Evolutionary conservation across 2,888 invertebrate species (phyloP), one percentile per base, ranked within the genome.

Genomic region (Andrena fulva): DNA sequence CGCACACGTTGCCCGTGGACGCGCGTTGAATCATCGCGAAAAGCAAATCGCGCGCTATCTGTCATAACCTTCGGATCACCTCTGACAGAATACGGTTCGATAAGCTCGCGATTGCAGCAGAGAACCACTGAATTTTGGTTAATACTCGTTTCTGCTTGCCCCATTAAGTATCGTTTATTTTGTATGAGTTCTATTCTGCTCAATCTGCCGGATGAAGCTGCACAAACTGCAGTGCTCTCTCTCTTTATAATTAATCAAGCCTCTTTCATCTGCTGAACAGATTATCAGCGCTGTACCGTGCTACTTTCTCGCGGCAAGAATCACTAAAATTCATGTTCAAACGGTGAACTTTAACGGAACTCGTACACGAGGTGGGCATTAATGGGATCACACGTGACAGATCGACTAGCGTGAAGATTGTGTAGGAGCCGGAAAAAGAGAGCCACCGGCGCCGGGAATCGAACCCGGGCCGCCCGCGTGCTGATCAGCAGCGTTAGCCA

Each of bases 1-100:
- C 33, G 56, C 52, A 56, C 68, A 59, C n/a, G 12, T 10, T n/a
- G 33, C 50, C 35, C 12, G 12, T n/a, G 42, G 29, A 66, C 59
- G 59, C 35, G 52, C 35, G 59, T 82, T 50, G 72, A 69, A 70
- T 83, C 67, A 56, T 73, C 63, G 59, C 52, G 27, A 56, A 72
- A 33, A 16, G n/a, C n/a, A 1, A 59, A 12, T 48, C 50, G 31
- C 29, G 20, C 20, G 50, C 16, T 29, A 16, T 42, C 16, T 12
- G 16, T 42, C 4, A 42, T 16, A 42, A 42, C 16, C 42, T 4
- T 16, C 16, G 42, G 42, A 42, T 42, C 42, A 16, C 12, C 12
- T 42, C 42, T 42, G 12, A 42, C 12, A 42, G 12, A 42, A 42
- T 12, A 12, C 12, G 12, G 12, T 42, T 42, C 12, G 12, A 42